Conservation (phyloP, 2,113 vertebrate genomes). For the Tragelaphus imberbis region DNA sequence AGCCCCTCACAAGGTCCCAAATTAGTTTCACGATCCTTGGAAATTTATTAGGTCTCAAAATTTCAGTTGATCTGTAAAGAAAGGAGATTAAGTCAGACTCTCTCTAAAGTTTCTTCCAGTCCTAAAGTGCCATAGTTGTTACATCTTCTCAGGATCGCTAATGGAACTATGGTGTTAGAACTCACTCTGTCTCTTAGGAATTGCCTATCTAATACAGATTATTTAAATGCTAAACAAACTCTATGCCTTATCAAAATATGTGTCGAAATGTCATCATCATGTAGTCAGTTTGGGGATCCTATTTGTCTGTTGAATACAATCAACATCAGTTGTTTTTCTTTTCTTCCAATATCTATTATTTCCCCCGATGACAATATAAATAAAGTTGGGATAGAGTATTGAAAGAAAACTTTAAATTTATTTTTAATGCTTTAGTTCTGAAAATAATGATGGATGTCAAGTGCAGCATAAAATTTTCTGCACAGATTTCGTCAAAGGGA, state of each 20-base stretch:
- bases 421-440: not conserved
- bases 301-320: not conserved
- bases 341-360: not conserved
- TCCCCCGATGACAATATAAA: not conserved
- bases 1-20: not conserved
- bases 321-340: not conserved
- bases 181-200: not conserved
- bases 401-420: not conserved
- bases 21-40: not conserved
- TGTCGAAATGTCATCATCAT: no score
- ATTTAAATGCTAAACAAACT: not conserved
- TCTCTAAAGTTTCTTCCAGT: not conserved
- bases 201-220: not conserved
- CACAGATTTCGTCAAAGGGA: not conserved
- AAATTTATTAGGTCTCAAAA: not conserved
- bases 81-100: not conserved
- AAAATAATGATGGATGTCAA: not conserved
- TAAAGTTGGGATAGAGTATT: not conserved
- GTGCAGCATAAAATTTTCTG: not conserved
- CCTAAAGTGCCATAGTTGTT: not conserved
- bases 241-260: not conserved
- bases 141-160: not conserved
- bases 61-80: not conserved
- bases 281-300: not conserved
- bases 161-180: not conserved